Conservation (phyloP, 2,113 vertebrate genomes). For the Blennius ocellaris region DNA sequence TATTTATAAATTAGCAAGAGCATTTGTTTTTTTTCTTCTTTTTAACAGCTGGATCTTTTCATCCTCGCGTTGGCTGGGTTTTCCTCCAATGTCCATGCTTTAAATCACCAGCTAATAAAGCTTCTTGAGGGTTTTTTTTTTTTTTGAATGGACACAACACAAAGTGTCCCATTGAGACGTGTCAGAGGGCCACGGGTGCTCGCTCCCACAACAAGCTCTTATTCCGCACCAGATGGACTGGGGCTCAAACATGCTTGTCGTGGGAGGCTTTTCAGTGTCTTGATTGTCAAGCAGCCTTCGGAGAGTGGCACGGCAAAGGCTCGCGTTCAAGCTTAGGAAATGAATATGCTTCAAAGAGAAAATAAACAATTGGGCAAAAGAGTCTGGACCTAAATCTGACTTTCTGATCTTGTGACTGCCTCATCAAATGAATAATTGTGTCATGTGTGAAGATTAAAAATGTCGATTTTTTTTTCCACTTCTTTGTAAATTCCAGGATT, state of each 20-base stretch:
- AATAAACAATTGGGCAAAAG: constrained; percentile 29
- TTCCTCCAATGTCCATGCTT: constrained; percentile 16
- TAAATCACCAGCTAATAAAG: constrained; percentile 54
- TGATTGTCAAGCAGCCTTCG: constrained; percentile 54
- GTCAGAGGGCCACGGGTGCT: constrained; percentile 43
- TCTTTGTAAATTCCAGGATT: not conserved
- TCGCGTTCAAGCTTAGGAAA: constrained; percentile 26
- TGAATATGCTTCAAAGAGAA: constrained; percentile 21
- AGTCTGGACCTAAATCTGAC: constrained; percentile 16
- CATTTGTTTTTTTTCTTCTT: not conserved
- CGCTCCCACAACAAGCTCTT: constrained; percentile 64
- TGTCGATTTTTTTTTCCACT: not conserved
- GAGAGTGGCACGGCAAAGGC: constrained; percentile 14
- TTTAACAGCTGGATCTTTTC: constrained; percentile 1
- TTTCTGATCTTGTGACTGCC: constrained; percentile 28
- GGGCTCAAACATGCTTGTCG: constrained; percentile 63
- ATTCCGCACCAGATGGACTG: constrained; percentile 53
- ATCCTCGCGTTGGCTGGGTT: constrained; percentile 10
- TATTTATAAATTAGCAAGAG: not conserved
- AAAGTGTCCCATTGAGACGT: constrained; percentile 71
- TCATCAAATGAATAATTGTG: constrained; percentile 28
- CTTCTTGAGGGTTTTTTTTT: constrained; percentile 12
- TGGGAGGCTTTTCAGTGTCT: constrained; percentile 69
- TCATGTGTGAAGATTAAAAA: not conserved
- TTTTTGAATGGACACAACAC: constrained; percentile 64